phyloP scores from a whole-genome alignment of 2,888 invertebrate genomes.

The Melieria picta region DNA sequence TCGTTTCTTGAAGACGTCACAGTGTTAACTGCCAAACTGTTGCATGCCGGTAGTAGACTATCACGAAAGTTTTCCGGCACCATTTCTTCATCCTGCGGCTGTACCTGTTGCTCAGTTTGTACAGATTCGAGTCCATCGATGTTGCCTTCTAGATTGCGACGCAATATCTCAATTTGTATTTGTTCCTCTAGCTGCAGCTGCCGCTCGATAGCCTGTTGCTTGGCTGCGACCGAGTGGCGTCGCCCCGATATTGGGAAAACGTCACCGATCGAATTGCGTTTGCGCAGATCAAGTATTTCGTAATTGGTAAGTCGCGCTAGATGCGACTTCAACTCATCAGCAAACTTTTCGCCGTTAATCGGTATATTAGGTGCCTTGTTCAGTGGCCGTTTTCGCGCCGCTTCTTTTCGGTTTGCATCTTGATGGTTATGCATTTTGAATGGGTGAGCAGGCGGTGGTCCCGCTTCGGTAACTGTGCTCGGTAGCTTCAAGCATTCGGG shows the following conservation, averaged over 20 bases:
- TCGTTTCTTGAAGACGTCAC: neutral
- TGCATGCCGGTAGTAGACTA: constrained; percentile 34
- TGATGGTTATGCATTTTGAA: constrained; percentile 17
- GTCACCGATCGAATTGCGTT: constrained; percentile 51
- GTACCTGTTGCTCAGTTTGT: neutral
- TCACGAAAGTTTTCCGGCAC: no score
- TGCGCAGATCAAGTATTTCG: constrained; percentile 58
- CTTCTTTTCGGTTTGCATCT: neutral
- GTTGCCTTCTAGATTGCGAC: constrained; percentile 43
- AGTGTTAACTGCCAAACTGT: constrained; percentile 21
- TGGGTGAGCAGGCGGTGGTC: constrained; percentile 34
- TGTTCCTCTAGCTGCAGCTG: constrained; percentile 46
- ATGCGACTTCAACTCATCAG: constrained; percentile 45
- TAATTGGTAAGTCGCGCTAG: constrained; percentile 56
- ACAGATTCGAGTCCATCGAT: constrained; percentile 1
- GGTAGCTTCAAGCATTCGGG: neutral
- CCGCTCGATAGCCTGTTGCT: constrained; percentile 34
- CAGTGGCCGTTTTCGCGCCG: constrained; percentile 35
- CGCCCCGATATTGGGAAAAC: constrained; percentile 43
- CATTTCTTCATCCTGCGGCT: neutral
- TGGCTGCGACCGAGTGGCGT: constrained; percentile 21
- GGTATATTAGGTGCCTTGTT: constrained; percentile 53
- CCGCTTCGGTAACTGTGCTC: constrained; percentile 26
- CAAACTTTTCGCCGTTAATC: constrained; percentile 58
- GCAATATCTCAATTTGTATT: constrained; percentile 44